Conservation (phyloP, 2,113 vertebrate species). For the Anser cygnoides region DNA sequence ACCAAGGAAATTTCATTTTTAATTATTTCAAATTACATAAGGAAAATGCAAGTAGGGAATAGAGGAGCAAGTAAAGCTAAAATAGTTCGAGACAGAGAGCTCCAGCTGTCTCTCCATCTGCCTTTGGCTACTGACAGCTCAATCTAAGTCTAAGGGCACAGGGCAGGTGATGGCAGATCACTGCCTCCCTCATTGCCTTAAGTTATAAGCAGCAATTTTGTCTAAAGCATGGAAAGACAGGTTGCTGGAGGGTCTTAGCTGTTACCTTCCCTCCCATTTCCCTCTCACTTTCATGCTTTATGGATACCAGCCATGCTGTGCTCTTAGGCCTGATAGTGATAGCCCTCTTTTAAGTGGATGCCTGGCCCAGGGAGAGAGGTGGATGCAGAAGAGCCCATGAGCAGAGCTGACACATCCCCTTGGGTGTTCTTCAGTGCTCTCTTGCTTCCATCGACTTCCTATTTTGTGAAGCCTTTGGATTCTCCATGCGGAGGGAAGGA, state of each 20-base stretch:
- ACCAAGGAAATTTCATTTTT: conserved; percentile 20
- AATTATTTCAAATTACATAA: conserved; percentile 27
- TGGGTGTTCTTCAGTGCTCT: neutral
- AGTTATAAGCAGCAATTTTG: neutral
- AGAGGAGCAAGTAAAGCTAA: neutral
- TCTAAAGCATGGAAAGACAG: neutral
- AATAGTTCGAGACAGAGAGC: neutral
- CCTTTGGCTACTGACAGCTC: neutral
- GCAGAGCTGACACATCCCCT: neutral
- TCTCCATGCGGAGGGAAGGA: neutral
- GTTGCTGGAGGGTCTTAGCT: neutral
- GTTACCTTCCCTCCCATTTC: neutral
- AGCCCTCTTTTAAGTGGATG: neutral
- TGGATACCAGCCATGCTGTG: neutral
- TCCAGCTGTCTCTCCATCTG: conserved; percentile 23
- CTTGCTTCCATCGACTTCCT: neutral
- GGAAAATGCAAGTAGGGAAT: neutral
- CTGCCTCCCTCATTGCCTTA: neutral
- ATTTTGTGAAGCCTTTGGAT: neutral
- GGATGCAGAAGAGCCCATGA: neutral
- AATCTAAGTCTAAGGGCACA: neutral
- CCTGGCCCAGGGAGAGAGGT: neutral
- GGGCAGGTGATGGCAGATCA: neutral
- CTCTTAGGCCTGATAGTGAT: neutral
- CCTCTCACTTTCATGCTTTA: neutral